Evolutionary conservation across 2,797 vertebrate genomes (phyloP).

Genomic region (Xiphophorus birchmanni): DNA sequence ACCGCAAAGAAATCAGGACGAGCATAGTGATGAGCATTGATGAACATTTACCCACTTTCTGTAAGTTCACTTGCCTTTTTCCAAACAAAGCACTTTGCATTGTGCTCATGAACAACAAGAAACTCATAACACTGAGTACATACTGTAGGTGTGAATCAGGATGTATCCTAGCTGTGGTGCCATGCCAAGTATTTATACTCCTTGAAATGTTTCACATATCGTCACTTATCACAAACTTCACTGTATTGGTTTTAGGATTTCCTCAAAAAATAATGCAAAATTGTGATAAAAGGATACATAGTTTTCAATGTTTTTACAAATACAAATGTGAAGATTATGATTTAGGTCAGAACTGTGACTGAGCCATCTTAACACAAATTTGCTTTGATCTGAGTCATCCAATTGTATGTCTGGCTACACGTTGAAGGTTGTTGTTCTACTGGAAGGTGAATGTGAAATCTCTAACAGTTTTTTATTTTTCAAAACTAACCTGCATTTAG

Average conservation of each 20-base stretch:
- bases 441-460: background rate
- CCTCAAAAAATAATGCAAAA: background rate
- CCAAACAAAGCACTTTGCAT: background rate
- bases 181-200: background rate
- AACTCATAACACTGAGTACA: background rate
- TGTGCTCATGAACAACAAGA: background rate
- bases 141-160: background rate
- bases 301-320: background rate
- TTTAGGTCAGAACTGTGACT: background rate
- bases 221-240: background rate
- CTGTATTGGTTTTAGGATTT: background rate
- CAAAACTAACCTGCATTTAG: background rate
- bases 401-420: background rate
- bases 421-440: background rate
- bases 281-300: background rate
- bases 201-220: background rate
- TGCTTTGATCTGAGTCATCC: background rate
- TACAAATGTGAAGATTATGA: background rate
- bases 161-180: background rate
- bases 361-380: background rate
- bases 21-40: conserved; percentile 4
- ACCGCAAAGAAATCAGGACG: background rate
- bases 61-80: background rate
- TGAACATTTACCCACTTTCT: background rate
- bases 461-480: background rate